Conservation (phyloP, 2,888 invertebrate species). For the Pogonocherus hispidulus region DNA sequence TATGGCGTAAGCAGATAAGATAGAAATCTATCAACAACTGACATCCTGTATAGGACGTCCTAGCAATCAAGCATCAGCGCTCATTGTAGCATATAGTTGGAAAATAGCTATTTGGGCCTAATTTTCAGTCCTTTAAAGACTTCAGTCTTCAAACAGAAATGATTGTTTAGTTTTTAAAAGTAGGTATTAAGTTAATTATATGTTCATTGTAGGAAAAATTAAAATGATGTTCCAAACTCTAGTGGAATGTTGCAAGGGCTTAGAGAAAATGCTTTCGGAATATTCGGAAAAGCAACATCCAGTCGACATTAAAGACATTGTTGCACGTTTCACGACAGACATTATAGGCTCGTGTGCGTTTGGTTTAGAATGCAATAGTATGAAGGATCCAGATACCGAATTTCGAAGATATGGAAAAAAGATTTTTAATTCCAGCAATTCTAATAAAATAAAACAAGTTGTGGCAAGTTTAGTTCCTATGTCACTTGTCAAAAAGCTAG, state of each 20-base stretch:
- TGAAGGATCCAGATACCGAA: constrained; percentile 69
- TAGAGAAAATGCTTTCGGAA: constrained; percentile 68
- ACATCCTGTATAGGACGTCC: too few species aligned
- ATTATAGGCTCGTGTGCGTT: constrained; percentile 74
- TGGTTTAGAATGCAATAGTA: constrained; percentile 73
- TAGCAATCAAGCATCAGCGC: too few species aligned
- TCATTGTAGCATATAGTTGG: too few species aligned
- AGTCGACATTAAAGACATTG: constrained; percentile 67
- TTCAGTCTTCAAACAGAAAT: too few species aligned
- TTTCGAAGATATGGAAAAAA: constrained; percentile 62
- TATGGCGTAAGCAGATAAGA: too few species aligned
- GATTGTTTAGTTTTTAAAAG: too few species aligned
- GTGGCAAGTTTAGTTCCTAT: not conserved
- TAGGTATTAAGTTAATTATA: too few species aligned
- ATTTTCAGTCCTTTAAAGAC: too few species aligned
- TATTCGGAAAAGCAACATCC: constrained; percentile 58
- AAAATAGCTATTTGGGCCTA: too few species aligned
- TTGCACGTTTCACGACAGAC: constrained; percentile 73
- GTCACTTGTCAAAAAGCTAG: not conserved
- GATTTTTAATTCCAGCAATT: constrained; percentile 42
- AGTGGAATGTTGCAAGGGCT: constrained; percentile 70
- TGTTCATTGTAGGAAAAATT: constrained; percentile 65
- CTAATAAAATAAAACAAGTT: not conserved
- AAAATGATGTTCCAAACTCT: constrained; percentile 76
- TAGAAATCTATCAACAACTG: too few species aligned